Percentiles rank a stretch among this genome's conserved stretches.
These are phyloP conservation scores for Mythimna ferrago DNA, from an alignment of 2,888 invertebrate species.

Conservation along the genomic window DNA sequence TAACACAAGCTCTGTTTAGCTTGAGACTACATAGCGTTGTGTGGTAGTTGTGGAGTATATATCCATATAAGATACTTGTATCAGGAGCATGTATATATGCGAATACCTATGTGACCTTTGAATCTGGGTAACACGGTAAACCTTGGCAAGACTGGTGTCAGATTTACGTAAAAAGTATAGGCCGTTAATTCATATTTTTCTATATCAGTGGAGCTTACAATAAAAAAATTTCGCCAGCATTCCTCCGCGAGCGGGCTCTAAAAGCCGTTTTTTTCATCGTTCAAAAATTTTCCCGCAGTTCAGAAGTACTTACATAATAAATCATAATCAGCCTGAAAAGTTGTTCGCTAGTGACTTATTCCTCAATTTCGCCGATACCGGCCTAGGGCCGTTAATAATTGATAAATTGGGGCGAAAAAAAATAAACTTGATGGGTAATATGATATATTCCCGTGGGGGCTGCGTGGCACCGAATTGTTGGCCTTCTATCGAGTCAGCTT, in stretches of 20 bases:
- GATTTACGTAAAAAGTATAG: conserved; percentile 12
- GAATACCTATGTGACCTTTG: not conserved
- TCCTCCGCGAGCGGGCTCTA: conserved; percentile 31
- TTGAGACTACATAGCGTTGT: too few species aligned
- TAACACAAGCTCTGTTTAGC: too few species aligned
- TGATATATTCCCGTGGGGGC: conserved; percentile 54
- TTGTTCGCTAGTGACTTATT: conserved; percentile 76
- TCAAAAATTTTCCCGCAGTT: conserved; percentile 65
- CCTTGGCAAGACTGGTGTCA: not conserved
- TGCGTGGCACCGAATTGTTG: conserved; percentile 46
- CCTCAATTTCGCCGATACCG: conserved; percentile 75
- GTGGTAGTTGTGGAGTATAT: too few species aligned
- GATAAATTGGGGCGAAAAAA: conserved; percentile 76
- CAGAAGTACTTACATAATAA: conserved; percentile 72
- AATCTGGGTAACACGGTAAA: not conserved
- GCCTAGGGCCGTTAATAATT: conserved; percentile 71
- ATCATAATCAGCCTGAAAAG: conserved; percentile 76
- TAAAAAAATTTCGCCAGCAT: conserved; percentile 58
- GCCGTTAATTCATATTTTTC: conserved; percentile 46
- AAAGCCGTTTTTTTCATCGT: conserved; percentile 54
- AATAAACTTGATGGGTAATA: conserved; percentile 68
- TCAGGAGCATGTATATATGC: too few species aligned
- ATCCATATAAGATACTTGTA: too few species aligned
- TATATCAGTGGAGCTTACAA: conserved; percentile 51
- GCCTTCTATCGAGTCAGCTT: conserved; percentile 28